These are phyloP conservation scores for Neogale vison DNA, from an alignment of 2,113 vertebrate genomes.

Conservation along the genomic window DNA sequence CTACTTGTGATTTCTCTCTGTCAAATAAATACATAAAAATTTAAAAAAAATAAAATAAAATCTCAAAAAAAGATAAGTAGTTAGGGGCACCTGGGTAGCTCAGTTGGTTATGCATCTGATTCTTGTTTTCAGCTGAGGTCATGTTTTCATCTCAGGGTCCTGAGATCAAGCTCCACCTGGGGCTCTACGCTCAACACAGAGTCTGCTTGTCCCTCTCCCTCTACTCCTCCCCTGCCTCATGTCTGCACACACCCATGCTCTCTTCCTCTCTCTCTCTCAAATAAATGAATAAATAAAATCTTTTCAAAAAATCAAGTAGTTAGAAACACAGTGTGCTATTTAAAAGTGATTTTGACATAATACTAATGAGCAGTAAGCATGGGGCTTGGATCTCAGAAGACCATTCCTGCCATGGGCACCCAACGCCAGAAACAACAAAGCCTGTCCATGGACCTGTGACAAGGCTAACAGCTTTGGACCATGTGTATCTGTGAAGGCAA, in stretches of 20 bases:
- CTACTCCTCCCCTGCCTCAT: neutral
- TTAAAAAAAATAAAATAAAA: no score
- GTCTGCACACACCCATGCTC: neutral
- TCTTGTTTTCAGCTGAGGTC: neutral
- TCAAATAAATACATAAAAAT: no score
- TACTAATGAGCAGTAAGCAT: rapidly evolving
- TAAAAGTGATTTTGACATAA: neutral
- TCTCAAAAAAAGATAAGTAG: neutral
- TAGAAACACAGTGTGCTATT: neutral
- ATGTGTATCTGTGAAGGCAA: neutral
- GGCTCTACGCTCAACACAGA: neutral
- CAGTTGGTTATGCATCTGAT: neutral
- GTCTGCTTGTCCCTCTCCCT: neutral
- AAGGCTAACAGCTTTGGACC: neutral
- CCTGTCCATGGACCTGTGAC: neutral
- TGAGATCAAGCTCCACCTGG: neutral
- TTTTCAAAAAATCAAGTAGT: neutral
- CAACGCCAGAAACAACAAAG: neutral
- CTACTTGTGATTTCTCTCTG: no score
- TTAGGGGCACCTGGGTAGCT: neutral
- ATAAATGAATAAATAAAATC: neutral
- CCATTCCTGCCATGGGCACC: neutral
- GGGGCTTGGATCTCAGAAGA: neutral
- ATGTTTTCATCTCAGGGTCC: neutral
- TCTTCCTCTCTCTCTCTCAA: neutral